Base-by-base conservation (phyloP, 2,113 vertebrate species). In the Megatriorchis doriae region DNA sequence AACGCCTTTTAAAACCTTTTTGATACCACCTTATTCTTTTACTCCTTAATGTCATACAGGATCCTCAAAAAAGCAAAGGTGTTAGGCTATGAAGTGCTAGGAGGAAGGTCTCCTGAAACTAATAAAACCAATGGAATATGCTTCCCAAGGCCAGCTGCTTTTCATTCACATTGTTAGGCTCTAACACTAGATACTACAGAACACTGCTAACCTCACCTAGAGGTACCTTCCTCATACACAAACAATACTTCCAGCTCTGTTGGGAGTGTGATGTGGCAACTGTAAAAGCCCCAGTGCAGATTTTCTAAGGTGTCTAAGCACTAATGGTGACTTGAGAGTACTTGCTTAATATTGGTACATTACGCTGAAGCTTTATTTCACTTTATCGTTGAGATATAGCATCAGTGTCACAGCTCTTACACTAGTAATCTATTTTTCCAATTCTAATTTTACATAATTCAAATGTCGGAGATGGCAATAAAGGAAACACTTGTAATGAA, bases 201-300 rank as follows among this genome's bases (percentile, higher is more conserved):
- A 59, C 32, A 58, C 43, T 40, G 15, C 22, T 48, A 71, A 67
- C 26, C 20, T 81, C 26, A 55, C 18, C 38, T 2, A 59, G 16
- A 50, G 11, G 20, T 26, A 26, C 16, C 8, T 61, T 21, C 6
- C 31, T n/a, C 32, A 20, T 3, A 3, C 19, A 68, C 47, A 52
- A 55, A 5, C 10, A 42, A 2, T 16, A 68, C 7, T 29, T 74
- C 8, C 31, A 52, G 6, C 13, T 59, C 26, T 78, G 20, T 13
- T 10, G 5, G 6, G 13, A 79, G 15, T 19, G 6, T 13, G 8
- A 62, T 5, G 1, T 3, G 17, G 27, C n/a, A 77, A 59, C 23
- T 3, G 2, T 22, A 81, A 70, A 85, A 86, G 23, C 6, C 13
- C 2, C 0, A 0, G 8, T 6, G 9, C 10, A 42, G 20, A 21